Percentiles rank a stretch among this genome's conserved stretches.
These are phyloP conservation scores for Craniophora ligustri DNA, from an alignment of 2,888 invertebrate species.

Conservation along the genomic window DNA sequence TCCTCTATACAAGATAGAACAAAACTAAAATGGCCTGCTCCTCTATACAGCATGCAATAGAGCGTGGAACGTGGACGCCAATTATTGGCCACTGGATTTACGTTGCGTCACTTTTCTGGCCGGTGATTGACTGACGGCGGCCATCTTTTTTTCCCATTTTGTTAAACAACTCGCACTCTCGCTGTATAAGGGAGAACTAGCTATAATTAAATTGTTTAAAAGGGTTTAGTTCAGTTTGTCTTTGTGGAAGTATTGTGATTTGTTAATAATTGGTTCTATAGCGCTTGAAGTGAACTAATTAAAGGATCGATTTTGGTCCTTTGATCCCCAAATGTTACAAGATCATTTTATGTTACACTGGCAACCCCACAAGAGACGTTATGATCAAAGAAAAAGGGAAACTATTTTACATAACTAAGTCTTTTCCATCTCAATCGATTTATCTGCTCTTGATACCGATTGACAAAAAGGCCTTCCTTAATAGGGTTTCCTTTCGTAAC, in stretches of 20 bases:
- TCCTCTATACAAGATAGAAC: conserved; percentile 29
- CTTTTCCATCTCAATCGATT: conserved; percentile 34
- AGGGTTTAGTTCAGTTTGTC: not conserved
- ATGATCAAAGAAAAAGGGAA: conserved; percentile 32
- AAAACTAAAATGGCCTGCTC: conserved; percentile 28
- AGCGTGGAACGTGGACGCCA: conserved; percentile 70
- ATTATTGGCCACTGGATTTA: conserved; percentile 76
- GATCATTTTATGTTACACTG: conserved; percentile 7
- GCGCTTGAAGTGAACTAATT: conserved; percentile 15
- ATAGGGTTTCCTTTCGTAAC: conserved; percentile 36
- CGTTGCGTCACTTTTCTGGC: conserved; percentile 69
- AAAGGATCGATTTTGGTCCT: conserved; percentile 8
- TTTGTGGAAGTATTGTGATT: conserved; percentile 28
- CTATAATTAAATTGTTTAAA: conserved; percentile 29
- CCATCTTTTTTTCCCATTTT: conserved; percentile 55
- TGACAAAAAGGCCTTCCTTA: conserved; percentile 36
- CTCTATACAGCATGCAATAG: conserved; percentile 57
- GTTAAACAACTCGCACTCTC: conserved; percentile 47
- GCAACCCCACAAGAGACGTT: conserved; percentile 4
- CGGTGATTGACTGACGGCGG: conserved; percentile 69
- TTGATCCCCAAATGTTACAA: conserved; percentile 17
- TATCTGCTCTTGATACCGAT: conserved; percentile 35
- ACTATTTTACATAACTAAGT: conserved; percentile 41
- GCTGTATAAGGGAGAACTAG: conserved; percentile 37
- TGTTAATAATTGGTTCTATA: conserved; percentile 4